Conservation (phyloP, 2,797 vertebrate species). For the Eulemur mongoz region DNA sequence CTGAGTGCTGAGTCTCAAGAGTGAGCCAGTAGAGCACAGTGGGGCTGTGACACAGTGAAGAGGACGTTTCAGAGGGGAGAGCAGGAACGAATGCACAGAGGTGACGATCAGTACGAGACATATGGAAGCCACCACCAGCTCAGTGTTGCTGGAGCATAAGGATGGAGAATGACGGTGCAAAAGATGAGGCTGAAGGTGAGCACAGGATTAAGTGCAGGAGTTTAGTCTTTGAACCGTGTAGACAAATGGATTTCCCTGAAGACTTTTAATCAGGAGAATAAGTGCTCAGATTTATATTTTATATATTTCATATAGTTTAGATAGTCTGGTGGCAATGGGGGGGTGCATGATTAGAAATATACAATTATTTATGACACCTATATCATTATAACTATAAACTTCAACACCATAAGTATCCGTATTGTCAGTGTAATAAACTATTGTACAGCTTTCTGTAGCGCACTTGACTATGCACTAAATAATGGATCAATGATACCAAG, state of each 20-base stretch:
- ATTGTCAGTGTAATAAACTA: not conserved
- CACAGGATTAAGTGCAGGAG: too few relatives aligned
- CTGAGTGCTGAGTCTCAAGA: not conserved
- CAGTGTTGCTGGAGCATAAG: not conserved
- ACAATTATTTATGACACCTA: not conserved
- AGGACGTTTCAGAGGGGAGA: not conserved
- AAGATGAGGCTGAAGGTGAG: fast-evolving
- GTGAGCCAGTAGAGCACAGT: fast-evolving
- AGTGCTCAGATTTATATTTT: not conserved
- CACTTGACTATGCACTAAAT: fast-evolving
- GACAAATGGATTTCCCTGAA: not conserved
- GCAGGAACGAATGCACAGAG: not conserved
- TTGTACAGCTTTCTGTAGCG: fast-evolving
- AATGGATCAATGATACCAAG: not conserved
- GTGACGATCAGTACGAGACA: fast-evolving
- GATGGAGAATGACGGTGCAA: not conserved
- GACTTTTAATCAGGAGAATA: not conserved
- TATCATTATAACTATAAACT: not conserved
- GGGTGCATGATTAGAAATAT: not conserved
- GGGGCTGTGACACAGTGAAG: not conserved
- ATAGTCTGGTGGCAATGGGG: not conserved
- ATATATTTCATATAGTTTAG: not conserved
- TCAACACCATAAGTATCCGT: not conserved
- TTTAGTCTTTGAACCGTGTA: not conserved
- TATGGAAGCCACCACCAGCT: not conserved